Base-by-base conservation (phyloP, 2,113 vertebrate genomes). In the Phalacrocorax pelagicus region DNA sequence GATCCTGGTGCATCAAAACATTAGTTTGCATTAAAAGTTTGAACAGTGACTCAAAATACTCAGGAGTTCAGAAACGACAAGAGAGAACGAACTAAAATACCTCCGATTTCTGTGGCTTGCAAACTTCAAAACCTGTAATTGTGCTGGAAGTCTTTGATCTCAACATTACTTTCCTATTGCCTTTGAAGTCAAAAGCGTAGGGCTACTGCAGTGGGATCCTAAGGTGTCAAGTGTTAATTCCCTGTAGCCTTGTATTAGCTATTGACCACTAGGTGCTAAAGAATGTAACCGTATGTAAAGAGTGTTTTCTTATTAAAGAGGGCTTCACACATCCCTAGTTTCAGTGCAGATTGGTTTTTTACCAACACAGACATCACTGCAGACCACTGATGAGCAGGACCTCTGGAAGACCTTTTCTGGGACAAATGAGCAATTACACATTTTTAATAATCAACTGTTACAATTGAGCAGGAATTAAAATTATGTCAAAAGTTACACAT, bases 141-240 rank as follows among this genome's bases (percentile, higher is more conserved):
- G 94, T 84, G 22, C 83, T 58, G 40, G 27, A 42, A 79, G 49
- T 26, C 71, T 96, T 96, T 95, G 91, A 95, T 95, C 93, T 78
- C 89, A 21, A 0, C 26, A 47, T 86, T 51, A 61, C 21, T 59
- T 61, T 80, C 77, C 54, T 52, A 26, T 81, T 62, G 22, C 54
- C 49, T 97, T 93, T 97, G 90, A 91, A 95, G 65, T 63, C 59
- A 57, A 69, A 93, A 88, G 42, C 14, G 2, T 44, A 15, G 21
- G 74, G 61, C 36, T 94, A 42, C 9, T 55, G 63, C 51, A 36
- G 71, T 3, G 11, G 61, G 59, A 80, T 32, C 54, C 2, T 4
- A 29, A 86, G 66, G 84, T 49, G 49, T 70, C 10, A 49, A 4
- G 47, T 46, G 66, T 61, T 63, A 94, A 91, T 94, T 92, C 85